Conservation (phyloP, 2,113 vertebrate species). For the Erpornis zantholeuca region DNA sequence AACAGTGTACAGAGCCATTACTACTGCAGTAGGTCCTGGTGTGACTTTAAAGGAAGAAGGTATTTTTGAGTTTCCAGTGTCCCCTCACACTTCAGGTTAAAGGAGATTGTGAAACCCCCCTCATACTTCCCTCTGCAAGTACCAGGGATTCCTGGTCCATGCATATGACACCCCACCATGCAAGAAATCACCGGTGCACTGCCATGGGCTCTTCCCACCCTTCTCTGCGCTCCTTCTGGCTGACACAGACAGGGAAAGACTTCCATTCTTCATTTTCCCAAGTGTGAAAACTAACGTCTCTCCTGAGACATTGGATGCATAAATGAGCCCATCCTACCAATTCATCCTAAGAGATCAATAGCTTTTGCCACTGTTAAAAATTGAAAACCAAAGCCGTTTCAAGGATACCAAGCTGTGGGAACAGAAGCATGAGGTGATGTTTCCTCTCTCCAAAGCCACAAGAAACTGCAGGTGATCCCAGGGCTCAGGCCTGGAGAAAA, state of each 20-base stretch:
- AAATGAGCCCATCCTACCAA: neutral
- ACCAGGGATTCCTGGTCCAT: neutral
- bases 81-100: neutral
- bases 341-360: neutral
- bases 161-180: rapidly evolving
- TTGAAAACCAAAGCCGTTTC: neutral
- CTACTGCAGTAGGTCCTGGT: neutral
- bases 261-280: neutral
- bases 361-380: neutral
- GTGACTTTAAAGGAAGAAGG: neutral
- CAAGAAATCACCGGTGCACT: neutral
- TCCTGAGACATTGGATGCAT: neutral
- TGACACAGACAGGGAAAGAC: neutral
- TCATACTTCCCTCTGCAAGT: neutral
- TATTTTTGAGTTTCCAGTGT: neutral
- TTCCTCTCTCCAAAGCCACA: neutral
- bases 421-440: neutral
- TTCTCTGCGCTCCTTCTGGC: neutral
- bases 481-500: neutral
- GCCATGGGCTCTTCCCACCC: neutral
- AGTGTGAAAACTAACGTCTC: neutral
- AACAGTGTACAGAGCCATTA: neutral
- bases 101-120: neutral
- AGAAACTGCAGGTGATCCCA: neutral
- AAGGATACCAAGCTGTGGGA: neutral